Evolutionary conservation across 2,797 vertebrate species (phyloP).

Genomic region (Tachyglossus aculeatus): DNA sequence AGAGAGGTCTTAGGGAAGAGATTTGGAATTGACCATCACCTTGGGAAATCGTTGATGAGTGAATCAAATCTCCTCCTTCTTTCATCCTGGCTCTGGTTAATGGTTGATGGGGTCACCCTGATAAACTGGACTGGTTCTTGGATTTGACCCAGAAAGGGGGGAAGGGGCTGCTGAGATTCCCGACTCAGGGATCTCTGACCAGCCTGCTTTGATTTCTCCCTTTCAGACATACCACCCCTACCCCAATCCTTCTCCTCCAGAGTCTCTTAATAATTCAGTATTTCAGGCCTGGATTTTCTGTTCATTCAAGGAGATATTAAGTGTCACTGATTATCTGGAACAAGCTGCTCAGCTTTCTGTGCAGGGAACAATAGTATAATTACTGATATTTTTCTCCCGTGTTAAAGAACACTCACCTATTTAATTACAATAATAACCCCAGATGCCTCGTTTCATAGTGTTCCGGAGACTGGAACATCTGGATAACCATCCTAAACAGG

Average conservation of each 20-base stretch:
- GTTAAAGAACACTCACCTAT: neutral
- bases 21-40: too few relatives aligned
- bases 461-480: constrained; percentile 9
- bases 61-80: too few relatives aligned
- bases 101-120: too few relatives aligned
- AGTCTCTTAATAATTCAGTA: constrained; percentile 23
- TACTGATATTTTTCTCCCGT: neutral
- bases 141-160: too few relatives aligned
- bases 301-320: constrained; percentile 16
- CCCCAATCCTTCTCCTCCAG: neutral
- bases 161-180: too few relatives aligned
- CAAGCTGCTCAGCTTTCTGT: neutral
- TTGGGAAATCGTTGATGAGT: too few relatives aligned
- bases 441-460: neutral
- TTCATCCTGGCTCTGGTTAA: too few relatives aligned
- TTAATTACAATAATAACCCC: neutral
- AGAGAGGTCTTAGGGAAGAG: too few relatives aligned
- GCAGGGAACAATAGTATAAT: neutral
- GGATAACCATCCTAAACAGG: neutral
- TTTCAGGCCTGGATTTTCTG: constrained; percentile 40
- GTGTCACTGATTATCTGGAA: constrained; percentile 4
- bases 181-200: too few relatives aligned
- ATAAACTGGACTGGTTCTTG: too few relatives aligned
- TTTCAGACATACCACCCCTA: neutral
- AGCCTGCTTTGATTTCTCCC: neutral